Base-by-base conservation (phyloP, 2,113 vertebrate genomes). In the Galemys pyrenaicus region DNA sequence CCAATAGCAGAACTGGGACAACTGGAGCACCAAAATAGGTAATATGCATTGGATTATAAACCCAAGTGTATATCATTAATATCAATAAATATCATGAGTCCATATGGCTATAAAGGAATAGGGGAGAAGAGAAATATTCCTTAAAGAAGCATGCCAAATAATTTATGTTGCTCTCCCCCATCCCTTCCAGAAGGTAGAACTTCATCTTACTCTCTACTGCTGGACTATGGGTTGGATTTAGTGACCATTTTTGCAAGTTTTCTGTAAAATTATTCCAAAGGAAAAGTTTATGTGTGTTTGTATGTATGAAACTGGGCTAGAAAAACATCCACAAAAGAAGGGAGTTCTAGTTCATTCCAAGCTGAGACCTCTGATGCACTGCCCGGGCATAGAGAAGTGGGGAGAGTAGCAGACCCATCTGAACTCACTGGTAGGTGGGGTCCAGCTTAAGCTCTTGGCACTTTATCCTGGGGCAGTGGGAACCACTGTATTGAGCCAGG, bases 71-170 rank as follows among this genome's bases (percentile, higher is more conserved):
- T 86, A n/a, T n/a, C n/a, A n/a, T n/a, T n/a, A n/a, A n/a, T n/a
- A n/a, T n/a, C n/a, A 37, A 46, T 71, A 81, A 67, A 87, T 74
- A 37, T 79, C 10, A 19, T 41, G 32, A 77, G 30, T 73, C 26
- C 19, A 54, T 81, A 35, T 8, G 56, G 37, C 80, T 74, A 87
- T 56, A 67, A 77, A 65, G 75, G 65, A 81, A 81, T 65, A 13
- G 54, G 26, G n/a, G 41, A 81, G n/a, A 80, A 81, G n/a, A 65
- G 44, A 62, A 32, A 93, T 62, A 19, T 91, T 62, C 49, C 74
- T 86, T 60, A 67, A 92, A 91, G 39, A 74, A 56, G n/a, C 41
- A 91, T 64, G 62, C 24, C 62, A 78, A 67, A 78, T 77, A 54
- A 62, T 82, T 35, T 75, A 65, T 65, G 4, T 28, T n/a, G 28